Conservation (phyloP, 2,797 vertebrate genomes). For the Notolabrus celidotus region DNA sequence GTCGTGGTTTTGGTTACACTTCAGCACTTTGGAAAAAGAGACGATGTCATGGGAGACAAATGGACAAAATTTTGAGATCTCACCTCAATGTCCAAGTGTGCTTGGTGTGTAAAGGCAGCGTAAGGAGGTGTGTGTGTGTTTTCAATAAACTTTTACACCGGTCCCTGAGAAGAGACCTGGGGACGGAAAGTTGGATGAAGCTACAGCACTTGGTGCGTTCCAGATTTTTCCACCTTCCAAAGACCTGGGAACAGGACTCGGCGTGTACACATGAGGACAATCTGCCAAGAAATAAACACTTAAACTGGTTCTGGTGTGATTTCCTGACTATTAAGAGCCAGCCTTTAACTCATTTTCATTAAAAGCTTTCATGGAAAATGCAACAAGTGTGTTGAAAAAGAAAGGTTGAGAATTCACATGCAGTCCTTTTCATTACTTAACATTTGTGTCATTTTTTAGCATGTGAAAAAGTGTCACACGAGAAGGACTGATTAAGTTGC, state of each 20-base stretch:
- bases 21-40: constrained; percentile 17
- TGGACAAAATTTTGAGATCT: constrained; percentile 31
- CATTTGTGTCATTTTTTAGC: background rate
- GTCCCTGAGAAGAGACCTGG: constrained; percentile 43
- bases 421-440: background rate
- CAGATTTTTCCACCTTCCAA: constrained; percentile 55
- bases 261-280: constrained; percentile 59
- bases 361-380: background rate
- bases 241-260: constrained; percentile 45
- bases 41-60: constrained; percentile 33
- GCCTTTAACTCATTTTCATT: constrained; percentile 18
- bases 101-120: constrained; percentile 12
- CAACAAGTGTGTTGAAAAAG: background rate
- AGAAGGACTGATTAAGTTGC: background rate
- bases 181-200: constrained; percentile 60
- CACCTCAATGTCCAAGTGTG: constrained; percentile 32
- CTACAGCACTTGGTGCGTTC: constrained; percentile 7
- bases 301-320: constrained; percentile 4
- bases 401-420: background rate
- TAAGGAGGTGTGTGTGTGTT: constrained; percentile 36
- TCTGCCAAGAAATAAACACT: constrained; percentile 36
- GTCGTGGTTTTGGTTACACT: constrained; percentile 13
- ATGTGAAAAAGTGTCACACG: background rate
- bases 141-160: constrained; percentile 43
- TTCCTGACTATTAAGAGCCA: constrained; percentile 22